Conservation (phyloP, 1,140 invertebrate genomes). For the Cardiocondyla obscurior region DNA sequence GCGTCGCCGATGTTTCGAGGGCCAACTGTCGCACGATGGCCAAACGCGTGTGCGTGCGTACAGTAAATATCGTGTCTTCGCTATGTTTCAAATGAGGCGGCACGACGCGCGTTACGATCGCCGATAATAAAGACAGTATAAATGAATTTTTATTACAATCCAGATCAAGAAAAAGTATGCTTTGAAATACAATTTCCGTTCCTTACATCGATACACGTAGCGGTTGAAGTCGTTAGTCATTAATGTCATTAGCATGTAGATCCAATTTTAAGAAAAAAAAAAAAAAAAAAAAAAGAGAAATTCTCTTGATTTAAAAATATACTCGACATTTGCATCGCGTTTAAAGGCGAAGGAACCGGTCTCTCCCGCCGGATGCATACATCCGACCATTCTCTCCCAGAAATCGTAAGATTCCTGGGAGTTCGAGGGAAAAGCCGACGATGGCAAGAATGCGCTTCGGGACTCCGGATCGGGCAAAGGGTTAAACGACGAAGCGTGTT, state of each 20-base stretch:
- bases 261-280: conserved; percentile 4
- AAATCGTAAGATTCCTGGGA: conserved; percentile 65
- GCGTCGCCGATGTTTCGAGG: conserved; percentile 65
- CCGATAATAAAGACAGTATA: conserved; percentile 42
- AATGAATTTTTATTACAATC: background rate
- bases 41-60: conserved; percentile 37
- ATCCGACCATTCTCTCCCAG: conserved; percentile 49
- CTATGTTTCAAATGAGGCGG: conserved; percentile 4
- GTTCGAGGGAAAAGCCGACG: conserved; percentile 60
- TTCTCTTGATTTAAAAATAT: conserved; percentile 11
- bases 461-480: conserved; percentile 76
- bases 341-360: conserved; percentile 26
- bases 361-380: conserved; percentile 27
- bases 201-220: background rate
- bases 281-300: background rate
- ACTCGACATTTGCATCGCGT: conserved; percentile 6
- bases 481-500: conserved; percentile 84
- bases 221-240: background rate
- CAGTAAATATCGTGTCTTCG: conserved; percentile 17
- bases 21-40: conserved; percentile 74
- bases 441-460: conserved; percentile 76
- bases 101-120: conserved; percentile 1
- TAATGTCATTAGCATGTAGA: background rate
- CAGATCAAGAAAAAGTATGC: background rate
- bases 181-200: background rate